Evolutionary conservation across 2,888 invertebrate species (phyloP).

Genomic region (Crocallis elinguaria): DNA sequence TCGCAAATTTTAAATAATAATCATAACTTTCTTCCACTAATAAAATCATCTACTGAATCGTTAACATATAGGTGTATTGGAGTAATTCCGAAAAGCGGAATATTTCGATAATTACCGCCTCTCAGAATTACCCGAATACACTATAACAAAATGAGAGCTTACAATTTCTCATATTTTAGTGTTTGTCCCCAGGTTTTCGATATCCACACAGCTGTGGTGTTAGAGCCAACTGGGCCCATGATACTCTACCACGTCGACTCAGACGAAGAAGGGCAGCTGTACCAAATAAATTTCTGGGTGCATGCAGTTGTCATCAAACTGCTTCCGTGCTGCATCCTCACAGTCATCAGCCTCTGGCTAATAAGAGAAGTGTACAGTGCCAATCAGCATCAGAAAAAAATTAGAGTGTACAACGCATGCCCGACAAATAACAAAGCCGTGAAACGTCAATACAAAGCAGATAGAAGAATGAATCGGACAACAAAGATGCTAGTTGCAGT

Average conservation of each 20-base stretch:
- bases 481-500: constrained; percentile 96
- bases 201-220: constrained; percentile 77
- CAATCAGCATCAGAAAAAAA: constrained; percentile 87
- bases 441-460: constrained; percentile 73
- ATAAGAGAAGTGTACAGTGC: constrained; percentile 89
- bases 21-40: too few relatives aligned
- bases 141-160: too few relatives aligned
- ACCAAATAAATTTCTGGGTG: constrained; percentile 91
- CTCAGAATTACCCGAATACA: too few relatives aligned
- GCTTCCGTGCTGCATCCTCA: constrained; percentile 91
- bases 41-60: too few relatives aligned
- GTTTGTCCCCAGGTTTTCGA: constrained; percentile 69
- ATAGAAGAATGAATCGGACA: constrained; percentile 88
- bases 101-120: background rate
- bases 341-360: constrained; percentile 89
- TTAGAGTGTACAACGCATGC: constrained; percentile 76
- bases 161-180: background rate
- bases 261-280: constrained; percentile 85
- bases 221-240: constrained; percentile 78
- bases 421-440: constrained; percentile 68
- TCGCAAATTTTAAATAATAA: too few relatives aligned
- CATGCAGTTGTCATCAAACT: constrained; percentile 92
- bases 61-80: background rate
- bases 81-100: background rate
- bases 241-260: constrained; percentile 82